These are phyloP conservation scores for Muschampia plurimacula DNA, from an alignment of 2,888 invertebrate species.

Conservation along the genomic window DNA sequence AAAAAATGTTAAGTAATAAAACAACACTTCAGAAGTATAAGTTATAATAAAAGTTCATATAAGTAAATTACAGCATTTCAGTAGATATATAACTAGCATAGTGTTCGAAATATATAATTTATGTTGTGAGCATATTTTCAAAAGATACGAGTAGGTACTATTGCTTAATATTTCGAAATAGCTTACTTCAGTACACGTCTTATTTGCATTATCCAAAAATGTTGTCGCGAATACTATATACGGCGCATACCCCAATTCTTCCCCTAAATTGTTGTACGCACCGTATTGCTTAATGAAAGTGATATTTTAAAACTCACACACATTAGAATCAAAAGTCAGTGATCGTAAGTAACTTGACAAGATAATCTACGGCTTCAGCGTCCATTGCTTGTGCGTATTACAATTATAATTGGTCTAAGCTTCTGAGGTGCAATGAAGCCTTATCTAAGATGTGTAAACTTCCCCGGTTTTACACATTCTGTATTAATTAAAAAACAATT, in stretches of 20 bases:
- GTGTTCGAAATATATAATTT: constrained; percentile 78
- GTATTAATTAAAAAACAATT: constrained; percentile 51
- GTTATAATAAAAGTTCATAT: constrained; percentile 85
- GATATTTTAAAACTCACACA: constrained; percentile 49
- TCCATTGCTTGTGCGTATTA: constrained; percentile 73
- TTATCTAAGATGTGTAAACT: constrained; percentile 77
- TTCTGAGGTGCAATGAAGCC: constrained; percentile 69
- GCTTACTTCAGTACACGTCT: constrained; percentile 60
- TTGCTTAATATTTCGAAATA: constrained; percentile 49
- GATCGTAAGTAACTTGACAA: constrained; percentile 48
- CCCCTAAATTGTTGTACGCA: constrained; percentile 81
- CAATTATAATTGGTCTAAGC: constrained; percentile 71
- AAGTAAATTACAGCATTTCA: constrained; percentile 82
- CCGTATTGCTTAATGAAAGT: constrained; percentile 58
- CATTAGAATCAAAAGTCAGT: constrained; percentile 47
- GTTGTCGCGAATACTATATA: constrained; percentile 49
- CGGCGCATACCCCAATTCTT: constrained; percentile 77
- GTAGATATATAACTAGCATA: constrained; percentile 80
- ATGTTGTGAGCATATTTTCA: constrained; percentile 79
- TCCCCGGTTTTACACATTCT: constrained; percentile 80
- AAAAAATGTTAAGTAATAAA: constrained; percentile 47
- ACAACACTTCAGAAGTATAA: constrained; percentile 81
- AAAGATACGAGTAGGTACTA: constrained; percentile 63
- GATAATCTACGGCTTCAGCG: constrained; percentile 50
- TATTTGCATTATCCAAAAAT: constrained; percentile 60